A percentile compares a stretch with the other conserved stretches of the same genome.
Evolutionary conservation across 2,797 vertebrate species (phyloP).

Genomic region (Pseudochromis fuscus): DNA sequence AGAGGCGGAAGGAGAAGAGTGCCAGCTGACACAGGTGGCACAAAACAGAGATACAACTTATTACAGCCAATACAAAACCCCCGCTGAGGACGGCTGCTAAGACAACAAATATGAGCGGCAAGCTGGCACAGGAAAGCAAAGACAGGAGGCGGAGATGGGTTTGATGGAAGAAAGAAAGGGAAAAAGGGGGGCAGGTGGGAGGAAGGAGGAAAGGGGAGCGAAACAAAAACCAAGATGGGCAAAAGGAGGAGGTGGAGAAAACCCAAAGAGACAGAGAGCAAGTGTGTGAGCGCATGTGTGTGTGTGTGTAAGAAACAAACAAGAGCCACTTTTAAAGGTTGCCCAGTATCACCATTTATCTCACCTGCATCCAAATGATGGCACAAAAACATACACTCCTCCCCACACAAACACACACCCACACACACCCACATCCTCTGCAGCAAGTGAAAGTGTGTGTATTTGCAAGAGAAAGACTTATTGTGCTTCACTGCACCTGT

Average conservation of each 20-base stretch:
- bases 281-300: constrained; percentile 1
- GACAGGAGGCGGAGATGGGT: constrained; percentile 34
- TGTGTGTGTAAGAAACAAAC: constrained; percentile 16
- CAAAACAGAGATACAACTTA: constrained; percentile 72
- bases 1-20: constrained; percentile 58
- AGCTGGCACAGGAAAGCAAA: constrained; percentile 43
- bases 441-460: constrained; percentile 43
- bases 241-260: constrained; percentile 5
- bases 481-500: constrained; percentile 70
- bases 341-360: constrained; percentile 58
- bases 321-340: constrained; percentile 62
- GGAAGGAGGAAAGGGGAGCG: not conserved
- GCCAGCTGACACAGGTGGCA: constrained; percentile 78
- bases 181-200: not conserved
- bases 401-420: constrained; percentile 18
- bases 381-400: constrained; percentile 32
- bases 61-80: constrained; percentile 74
- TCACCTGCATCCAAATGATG: constrained; percentile 58
- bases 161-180: constrained; percentile 29
- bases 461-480: constrained; percentile 68
- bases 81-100: constrained; percentile 70
- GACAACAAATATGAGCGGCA: constrained; percentile 69
- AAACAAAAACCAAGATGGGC: constrained; percentile 16
- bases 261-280: constrained; percentile 2
- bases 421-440: constrained; percentile 32